Percentiles rank a stretch among this genome's conserved stretches.
phyloP scores from a whole-genome alignment of 2,888 invertebrate genomes.

The Lithophane semibrunnea region DNA sequence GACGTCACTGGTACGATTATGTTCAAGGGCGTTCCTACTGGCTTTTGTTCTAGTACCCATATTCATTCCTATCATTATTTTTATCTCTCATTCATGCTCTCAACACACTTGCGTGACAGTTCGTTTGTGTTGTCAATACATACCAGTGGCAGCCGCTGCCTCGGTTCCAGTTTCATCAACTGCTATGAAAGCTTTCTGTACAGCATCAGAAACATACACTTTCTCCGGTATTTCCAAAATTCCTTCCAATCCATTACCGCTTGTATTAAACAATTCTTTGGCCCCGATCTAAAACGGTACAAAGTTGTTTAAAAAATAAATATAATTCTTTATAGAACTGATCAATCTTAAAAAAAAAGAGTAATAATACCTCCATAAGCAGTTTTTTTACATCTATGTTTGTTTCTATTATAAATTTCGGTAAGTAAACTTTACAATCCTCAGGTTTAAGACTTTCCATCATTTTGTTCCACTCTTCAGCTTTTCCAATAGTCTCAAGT shows the following conservation, averaged over 20 bases:
- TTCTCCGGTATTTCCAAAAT: constrained; percentile 67
- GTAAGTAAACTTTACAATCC: constrained; percentile 66
- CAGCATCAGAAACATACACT: constrained; percentile 67
- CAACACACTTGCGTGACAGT: not conserved
- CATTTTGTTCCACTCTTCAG: constrained; percentile 48
- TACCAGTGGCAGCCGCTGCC: constrained; percentile 82
- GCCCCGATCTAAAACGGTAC: constrained; percentile 66
- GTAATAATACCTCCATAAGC: constrained; percentile 67
- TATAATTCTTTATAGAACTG: too few species aligned
- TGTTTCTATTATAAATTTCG: constrained; percentile 65
- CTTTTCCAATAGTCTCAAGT: constrained; percentile 54
- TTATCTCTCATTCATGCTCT: not conserved
- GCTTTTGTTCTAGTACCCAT: not conserved
- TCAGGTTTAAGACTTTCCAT: constrained; percentile 29
- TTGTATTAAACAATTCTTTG: constrained; percentile 66
- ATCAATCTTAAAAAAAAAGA: not conserved
- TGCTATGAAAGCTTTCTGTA: constrained; percentile 75
- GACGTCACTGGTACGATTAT: not conserved
- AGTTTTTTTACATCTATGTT: constrained; percentile 63
- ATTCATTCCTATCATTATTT: not conserved
- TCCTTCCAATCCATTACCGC: constrained; percentile 65
- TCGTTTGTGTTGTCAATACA: constrained; percentile 31
- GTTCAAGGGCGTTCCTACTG: not conserved
- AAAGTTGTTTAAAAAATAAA: not conserved
- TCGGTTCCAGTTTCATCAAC: constrained; percentile 78